These are phyloP conservation scores for Porites cylindrica DNA, from an alignment of 92 coral and sea anemone species.

Conservation along the genomic window DNA sequence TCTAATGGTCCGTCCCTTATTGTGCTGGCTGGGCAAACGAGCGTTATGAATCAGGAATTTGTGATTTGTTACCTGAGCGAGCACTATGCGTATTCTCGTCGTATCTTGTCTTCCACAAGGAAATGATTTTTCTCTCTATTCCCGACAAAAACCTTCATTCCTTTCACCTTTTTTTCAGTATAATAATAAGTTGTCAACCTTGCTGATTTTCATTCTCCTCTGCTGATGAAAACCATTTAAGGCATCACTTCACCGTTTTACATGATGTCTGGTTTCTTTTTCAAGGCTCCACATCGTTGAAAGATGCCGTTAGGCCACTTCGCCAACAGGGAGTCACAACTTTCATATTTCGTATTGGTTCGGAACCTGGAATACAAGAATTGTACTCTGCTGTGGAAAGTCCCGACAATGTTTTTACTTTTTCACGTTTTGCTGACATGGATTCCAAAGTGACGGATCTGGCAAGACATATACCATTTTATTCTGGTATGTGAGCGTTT, in stretches of 20 bases:
- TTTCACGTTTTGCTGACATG: slow-evolving; percentile 26
- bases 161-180: no score
- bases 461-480: slow-evolving; percentile 41
- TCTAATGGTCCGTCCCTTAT: no score
- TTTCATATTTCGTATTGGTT: slow-evolving; percentile 78
- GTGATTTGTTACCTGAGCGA: no score
- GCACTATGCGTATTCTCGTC: no score
- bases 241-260: background rate
- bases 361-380: slow-evolving; percentile 35
- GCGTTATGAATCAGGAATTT: no score
- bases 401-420: slow-evolving; percentile 31
- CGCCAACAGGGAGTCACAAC: slow-evolving; percentile 53
- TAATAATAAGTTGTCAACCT: no score
- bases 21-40: no score
- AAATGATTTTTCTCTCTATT: no score
- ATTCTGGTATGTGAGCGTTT: slow-evolving; percentile 30
- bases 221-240: no score
- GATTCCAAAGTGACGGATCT: slow-evolving; percentile 20
- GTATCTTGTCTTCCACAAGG: no score
- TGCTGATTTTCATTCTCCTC: no score
- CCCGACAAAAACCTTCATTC: no score
- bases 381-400: slow-evolving; percentile 54
- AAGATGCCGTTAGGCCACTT: slow-evolving; percentile 66
- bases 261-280: background rate
- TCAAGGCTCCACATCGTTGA: slow-evolving; percentile 44